Percentiles rank a stretch among this genome's conserved stretches.
Conservation (phyloP, 2,113 vertebrate species). For the Labrus mixtus region DNA sequence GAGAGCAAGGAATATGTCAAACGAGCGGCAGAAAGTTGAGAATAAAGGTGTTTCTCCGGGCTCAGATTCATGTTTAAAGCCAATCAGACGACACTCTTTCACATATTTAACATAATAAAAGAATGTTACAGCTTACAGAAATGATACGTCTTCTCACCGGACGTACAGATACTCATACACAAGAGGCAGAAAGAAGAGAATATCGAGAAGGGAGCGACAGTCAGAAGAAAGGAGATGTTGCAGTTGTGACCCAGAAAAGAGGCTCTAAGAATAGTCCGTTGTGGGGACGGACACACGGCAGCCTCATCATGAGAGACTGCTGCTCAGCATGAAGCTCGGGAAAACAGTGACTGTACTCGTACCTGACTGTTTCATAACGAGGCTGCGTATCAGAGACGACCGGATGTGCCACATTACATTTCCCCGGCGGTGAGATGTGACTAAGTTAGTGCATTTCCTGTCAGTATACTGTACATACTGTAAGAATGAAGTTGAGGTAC, state of each 20-base stretch:
- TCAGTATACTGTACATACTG: too few relatives aligned
- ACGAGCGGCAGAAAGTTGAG: neutral
- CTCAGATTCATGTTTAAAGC: neutral
- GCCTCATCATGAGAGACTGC: slow-evolving; percentile 38
- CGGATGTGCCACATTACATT: too few relatives aligned
- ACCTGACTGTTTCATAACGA: slow-evolving; percentile 26
- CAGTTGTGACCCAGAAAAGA: slow-evolving; percentile 74
- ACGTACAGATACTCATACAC: neutral
- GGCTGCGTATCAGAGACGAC: too few relatives aligned
- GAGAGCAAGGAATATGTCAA: neutral
- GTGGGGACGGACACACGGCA: slow-evolving; percentile 21
- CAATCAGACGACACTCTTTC: too few relatives aligned
- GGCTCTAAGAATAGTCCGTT: slow-evolving; percentile 73
- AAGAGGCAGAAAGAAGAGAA: neutral
- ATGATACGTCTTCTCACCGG: neutral
- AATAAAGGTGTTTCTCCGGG: neutral
- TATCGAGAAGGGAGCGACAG: slow-evolving; percentile 13
- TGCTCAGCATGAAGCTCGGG: slow-evolving; percentile 26
- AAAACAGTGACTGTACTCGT: neutral
- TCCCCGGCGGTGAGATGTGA: too few relatives aligned
- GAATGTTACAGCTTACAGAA: neutral
- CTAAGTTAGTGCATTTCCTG: too few relatives aligned
- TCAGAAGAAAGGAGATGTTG: slow-evolving; percentile 20
- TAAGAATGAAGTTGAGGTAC: too few relatives aligned
- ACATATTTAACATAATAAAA: too few relatives aligned